phyloP scores from a whole-genome alignment of 2,113 vertebrate genomes.

The Rana temporaria region DNA sequence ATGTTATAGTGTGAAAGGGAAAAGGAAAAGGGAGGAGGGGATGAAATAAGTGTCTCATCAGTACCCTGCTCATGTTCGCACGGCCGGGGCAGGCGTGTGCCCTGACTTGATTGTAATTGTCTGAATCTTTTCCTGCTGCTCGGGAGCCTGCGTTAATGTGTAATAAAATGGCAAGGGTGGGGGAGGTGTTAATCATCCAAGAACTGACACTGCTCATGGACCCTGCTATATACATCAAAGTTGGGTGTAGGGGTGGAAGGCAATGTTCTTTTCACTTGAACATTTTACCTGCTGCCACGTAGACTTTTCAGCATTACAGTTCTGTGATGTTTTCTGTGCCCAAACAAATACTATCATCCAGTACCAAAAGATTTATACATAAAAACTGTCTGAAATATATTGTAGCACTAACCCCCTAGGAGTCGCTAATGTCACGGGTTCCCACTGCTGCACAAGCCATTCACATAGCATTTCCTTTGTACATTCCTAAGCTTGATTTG shows the following conservation, averaged over 20 bases:
- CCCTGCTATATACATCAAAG: slow-evolving; percentile 42
- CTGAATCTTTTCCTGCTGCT: slow-evolving; percentile 99
- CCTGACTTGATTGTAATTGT: slow-evolving; percentile 99
- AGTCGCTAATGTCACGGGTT: too few species aligned
- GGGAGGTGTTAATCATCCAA: slow-evolving; percentile 88
- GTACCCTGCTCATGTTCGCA: slow-evolving; percentile 99
- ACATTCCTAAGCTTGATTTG: too few species aligned
- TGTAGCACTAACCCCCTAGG: too few species aligned
- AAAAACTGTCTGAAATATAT: too few species aligned
- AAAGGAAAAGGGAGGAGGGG: slow-evolving; percentile 62
- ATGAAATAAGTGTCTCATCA: slow-evolving; percentile 99
- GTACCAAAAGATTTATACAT: too few species aligned
- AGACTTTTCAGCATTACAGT: not conserved
- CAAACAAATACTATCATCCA: not conserved
- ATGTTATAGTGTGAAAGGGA: slow-evolving; percentile 89
- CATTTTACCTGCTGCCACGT: not conserved
- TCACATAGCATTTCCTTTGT: too few species aligned
- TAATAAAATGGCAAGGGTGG: slow-evolving; percentile 93
- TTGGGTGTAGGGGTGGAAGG: slow-evolving; percentile 37
- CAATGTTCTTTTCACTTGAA: not conserved
- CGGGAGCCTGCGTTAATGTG: slow-evolving; percentile 89
- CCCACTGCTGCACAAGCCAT: too few species aligned
- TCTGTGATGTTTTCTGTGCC: not conserved
- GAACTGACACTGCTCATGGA: slow-evolving; percentile 75
- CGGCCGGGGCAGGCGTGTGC: slow-evolving; percentile 95